Base-by-base conservation (phyloP, 2,113 vertebrate genomes). In the Tamias sibiricus region DNA sequence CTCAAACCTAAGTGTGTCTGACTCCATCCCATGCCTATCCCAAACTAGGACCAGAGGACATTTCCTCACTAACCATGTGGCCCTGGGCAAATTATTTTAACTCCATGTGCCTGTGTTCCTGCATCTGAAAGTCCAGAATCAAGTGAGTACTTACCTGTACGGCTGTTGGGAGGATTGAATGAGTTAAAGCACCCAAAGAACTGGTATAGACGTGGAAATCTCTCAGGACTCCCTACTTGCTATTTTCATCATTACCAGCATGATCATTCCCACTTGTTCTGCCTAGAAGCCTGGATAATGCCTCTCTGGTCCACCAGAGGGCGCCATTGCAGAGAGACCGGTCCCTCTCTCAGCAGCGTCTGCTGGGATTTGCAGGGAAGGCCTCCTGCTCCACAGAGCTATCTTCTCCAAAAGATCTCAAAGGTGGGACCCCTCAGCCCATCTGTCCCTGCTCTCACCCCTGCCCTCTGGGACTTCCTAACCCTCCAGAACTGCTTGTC, bases 251-350 rank as follows among this genome's bases (percentile, higher is more conserved):
- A 11, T 44, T 1, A 16, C 62, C 42, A 20, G 24, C 40, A 0
- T 64, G 40, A 11, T 20, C 6, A 6, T 3, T 37, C 57, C 6
- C 4, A 0, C 8, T 59, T 16, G 42, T 10, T 47, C 28, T 12
- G 20, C 19, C 3, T 2, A 8, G 8, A n/a, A 84, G 64, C 69
- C 6, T 8, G 59, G 12, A 4, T 68, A 13, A 40, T 40, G 6
- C 80, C 42, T 22, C 3, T 54, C 13, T 28, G 0, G n/a, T 54
- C 94, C 97, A 96, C 81, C n/a, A 97, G 96, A 69, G 64, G 97
- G 93, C 82, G n/a, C 59, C 94, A 77, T 87, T 0, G 64, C 77
- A 71, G 76, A 83, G 79, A 16, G 0, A 64, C 40, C 32, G 37
- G 28, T 6, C 14, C 14, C 44, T 66, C 32, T 12, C 37, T n/a